Conservation (phyloP, 2,888 invertebrate genomes). For the Amblyjoppa fuscipennis region DNA sequence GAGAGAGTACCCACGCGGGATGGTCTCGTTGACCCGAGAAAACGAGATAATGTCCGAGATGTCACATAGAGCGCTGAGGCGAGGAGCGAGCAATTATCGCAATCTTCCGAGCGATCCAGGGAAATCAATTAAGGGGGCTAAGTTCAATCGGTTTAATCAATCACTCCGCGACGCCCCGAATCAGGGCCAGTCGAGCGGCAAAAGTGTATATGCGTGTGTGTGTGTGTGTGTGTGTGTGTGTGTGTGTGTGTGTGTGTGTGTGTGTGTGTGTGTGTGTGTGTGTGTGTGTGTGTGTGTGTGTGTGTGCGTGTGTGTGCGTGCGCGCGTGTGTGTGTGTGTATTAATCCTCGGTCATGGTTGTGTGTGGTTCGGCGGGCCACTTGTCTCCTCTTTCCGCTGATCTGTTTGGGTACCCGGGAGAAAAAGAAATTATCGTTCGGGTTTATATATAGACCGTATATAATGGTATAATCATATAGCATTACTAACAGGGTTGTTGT, state of each 20-base stretch:
- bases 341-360: not conserved
- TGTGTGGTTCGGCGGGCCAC: not conserved
- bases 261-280: not conserved
- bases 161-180: slow-evolving; percentile 53
- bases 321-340: not conserved
- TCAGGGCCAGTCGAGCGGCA: slow-evolving; percentile 20
- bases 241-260: not conserved
- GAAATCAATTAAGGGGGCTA: slow-evolving; percentile 74
- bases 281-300: not conserved
- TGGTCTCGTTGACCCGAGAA: slow-evolving; percentile 14
- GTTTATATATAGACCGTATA: not conserved
- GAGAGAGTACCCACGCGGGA: slow-evolving; percentile 20
- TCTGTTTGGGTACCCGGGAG: not conserved
- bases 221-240: not conserved
- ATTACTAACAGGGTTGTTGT: not conserved
- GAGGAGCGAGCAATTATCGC: slow-evolving; percentile 73
- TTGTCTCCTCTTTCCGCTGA: not conserved
- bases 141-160: slow-evolving; percentile 71
- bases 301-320: not conserved
- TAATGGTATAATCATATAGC: not conserved
- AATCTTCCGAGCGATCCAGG: slow-evolving; percentile 62
- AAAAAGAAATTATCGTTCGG: not conserved
- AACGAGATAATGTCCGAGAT: slow-evolving; percentile 13
- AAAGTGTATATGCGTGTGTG: not conserved
- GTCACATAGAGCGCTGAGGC: slow-evolving; percentile 24